Percentiles rank a stretch among this genome's conserved stretches.
These are phyloP conservation scores for Phymanthus crucifer DNA, from an alignment of 92 coral and sea anemone genomes.

Conservation along the genomic window DNA sequence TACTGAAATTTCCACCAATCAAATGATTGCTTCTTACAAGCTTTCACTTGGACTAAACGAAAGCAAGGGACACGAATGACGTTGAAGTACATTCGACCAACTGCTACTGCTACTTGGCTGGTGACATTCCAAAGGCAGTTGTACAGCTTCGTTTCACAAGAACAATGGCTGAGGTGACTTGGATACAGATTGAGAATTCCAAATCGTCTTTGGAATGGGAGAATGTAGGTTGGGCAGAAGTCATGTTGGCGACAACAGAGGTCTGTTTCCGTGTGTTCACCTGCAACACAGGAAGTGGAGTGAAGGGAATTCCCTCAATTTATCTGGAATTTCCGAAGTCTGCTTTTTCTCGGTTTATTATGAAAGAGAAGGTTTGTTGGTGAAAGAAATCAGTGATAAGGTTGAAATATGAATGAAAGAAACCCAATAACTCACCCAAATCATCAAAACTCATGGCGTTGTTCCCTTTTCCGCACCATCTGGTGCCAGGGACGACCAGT, in stretches of 20 bases:
- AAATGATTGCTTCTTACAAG: slow-evolving; percentile 8
- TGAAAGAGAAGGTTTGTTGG: not conserved
- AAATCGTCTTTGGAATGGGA: slow-evolving; percentile 17
- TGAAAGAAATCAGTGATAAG: not conserved
- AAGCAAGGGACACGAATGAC: slow-evolving; percentile 27
- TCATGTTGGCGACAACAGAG: slow-evolving; percentile 34
- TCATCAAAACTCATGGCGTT: slow-evolving; percentile 31
- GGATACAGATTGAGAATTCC: slow-evolving; percentile 24
- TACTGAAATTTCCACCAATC: slow-evolving; percentile 12
- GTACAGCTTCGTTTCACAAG: slow-evolving; percentile 24
- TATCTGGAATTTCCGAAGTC: not conserved
- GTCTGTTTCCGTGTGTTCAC: slow-evolving; percentile 30
- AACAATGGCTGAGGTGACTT: slow-evolving; percentile 6
- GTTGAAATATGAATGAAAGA: no score
- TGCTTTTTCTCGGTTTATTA: not conserved
- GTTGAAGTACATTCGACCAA: slow-evolving; percentile 37
- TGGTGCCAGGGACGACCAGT: slow-evolving; percentile 33
- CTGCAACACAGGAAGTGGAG: slow-evolving; percentile 15
- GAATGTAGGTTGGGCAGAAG: slow-evolving; percentile 31
- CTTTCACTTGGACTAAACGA: slow-evolving; percentile 11
- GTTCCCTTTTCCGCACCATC: slow-evolving; percentile 44
- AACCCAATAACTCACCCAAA: slow-evolving; percentile 34
- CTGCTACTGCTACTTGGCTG: not conserved
- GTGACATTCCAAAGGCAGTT: slow-evolving; percentile 16
- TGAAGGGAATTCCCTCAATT: not conserved